phyloP scores from a whole-genome alignment of 2,113 vertebrate genomes.

The Nycticebus coucang region DNA sequence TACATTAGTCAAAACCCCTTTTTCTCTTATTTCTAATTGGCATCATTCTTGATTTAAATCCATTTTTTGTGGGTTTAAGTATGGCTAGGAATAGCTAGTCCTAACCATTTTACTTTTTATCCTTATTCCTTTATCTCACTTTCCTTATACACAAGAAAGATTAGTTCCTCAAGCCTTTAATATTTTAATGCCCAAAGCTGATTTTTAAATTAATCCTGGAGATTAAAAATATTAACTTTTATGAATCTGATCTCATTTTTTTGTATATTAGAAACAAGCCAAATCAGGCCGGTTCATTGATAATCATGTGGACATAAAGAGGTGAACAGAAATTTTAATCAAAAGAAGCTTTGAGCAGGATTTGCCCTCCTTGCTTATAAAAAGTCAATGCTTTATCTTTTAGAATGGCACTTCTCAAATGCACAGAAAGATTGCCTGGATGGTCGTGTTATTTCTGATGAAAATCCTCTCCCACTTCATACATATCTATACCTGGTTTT shows the following conservation, averaged over 20 bases:
- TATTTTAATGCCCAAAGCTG: constrained; percentile 41
- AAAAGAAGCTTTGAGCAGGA: constrained; percentile 64
- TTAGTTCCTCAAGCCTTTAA: constrained; percentile 45
- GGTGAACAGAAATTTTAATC: constrained; percentile 57
- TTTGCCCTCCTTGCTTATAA: constrained; percentile 17
- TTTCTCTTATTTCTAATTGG: constrained; percentile 39
- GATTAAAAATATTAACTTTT: constrained; percentile 28
- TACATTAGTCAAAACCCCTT: neutral
- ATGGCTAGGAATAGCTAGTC: neutral
- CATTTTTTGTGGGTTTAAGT: neutral
- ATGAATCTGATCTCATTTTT: constrained; percentile 32
- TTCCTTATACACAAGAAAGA: constrained; percentile 13
- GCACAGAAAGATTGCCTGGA: neutral
- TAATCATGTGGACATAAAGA: constrained; percentile 36
- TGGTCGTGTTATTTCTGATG: neutral
- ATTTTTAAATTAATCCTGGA: constrained; percentile 49
- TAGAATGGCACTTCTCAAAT: constrained; percentile 5
- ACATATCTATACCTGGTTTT: constrained; percentile 2
- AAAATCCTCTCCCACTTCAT: neutral
- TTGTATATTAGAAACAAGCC: constrained; percentile 16
- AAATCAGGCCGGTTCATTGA: constrained; percentile 6
- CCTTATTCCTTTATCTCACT: neutral
- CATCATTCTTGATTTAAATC: constrained; percentile 30
- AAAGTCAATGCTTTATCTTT: constrained; percentile 33
- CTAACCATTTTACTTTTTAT: neutral